Conservation (phyloP, 2,888 invertebrate genomes). For the Tipula confusa region DNA sequence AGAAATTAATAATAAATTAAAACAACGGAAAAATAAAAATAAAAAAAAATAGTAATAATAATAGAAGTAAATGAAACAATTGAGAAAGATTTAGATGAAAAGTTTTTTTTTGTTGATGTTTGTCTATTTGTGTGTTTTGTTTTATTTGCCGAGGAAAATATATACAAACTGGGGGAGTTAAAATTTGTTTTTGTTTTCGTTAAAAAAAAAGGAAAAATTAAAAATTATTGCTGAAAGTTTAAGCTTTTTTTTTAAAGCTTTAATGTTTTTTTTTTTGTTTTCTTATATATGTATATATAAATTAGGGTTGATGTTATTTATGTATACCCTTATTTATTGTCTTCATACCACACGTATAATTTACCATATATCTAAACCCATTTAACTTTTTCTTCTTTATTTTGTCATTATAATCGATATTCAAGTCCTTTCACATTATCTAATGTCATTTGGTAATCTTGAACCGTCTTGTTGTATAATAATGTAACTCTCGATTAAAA, state of each 20-base stretch:
- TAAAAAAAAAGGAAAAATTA: neutral
- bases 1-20: neutral
- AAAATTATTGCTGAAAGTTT: constrained; percentile 25
- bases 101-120: neutral
- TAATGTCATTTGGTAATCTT: neutral
- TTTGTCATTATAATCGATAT: neutral
- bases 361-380: neutral
- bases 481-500: neutral
- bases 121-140: constrained; percentile 3
- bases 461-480: neutral
- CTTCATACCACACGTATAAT: neutral
- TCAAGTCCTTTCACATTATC: neutral
- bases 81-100: constrained; percentile 25
- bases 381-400: neutral
- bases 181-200: neutral
- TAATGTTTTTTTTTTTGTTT: neutral
- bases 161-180: neutral
- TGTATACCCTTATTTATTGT: constrained; percentile 12
- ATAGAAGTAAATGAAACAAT: constrained; percentile 12
- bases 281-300: neutral
- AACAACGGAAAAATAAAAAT: neutral
- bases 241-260: constrained; percentile 3
- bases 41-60: neutral
- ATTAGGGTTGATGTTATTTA: constrained; percentile 25
- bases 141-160: neutral